Evolutionary conservation across 2,797 vertebrate species (phyloP).

Genomic region (Notolepis coatsorum): DNA sequence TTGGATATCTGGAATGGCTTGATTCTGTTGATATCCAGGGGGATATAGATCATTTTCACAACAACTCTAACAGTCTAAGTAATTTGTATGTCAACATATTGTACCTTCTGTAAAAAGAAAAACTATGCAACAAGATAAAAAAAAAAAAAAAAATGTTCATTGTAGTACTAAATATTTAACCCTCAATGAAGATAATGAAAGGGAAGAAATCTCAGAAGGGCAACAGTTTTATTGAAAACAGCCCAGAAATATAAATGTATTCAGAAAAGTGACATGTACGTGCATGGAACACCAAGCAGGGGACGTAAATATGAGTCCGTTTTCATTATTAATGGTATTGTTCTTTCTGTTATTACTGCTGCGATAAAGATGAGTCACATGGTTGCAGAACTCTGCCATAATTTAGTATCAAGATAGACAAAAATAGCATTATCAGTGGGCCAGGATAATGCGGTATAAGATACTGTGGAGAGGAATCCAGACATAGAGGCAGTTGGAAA

Average conservation of each 20-base stretch:
- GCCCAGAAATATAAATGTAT: constrained; percentile 70
- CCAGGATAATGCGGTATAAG: neutral
- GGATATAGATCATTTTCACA: too few relatives aligned
- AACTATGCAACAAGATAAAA: too few relatives aligned
- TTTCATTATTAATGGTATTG: constrained; percentile 76
- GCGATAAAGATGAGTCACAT: constrained; percentile 51
- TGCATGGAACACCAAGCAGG: constrained; percentile 58
- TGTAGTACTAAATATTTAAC: too few relatives aligned
- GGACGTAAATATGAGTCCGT: constrained; percentile 65
- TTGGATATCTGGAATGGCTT: too few relatives aligned
- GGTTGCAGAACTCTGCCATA: constrained; percentile 50
- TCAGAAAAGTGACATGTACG: constrained; percentile 65
- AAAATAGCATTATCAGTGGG: constrained; percentile 42
- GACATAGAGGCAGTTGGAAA: neutral
- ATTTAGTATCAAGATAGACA: constrained; percentile 43
- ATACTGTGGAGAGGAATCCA: neutral
- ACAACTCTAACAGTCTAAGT: too few relatives aligned
- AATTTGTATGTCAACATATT: too few relatives aligned
- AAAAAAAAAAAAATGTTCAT: too few relatives aligned
- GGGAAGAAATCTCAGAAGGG: too few relatives aligned
- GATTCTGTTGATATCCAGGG: too few relatives aligned
- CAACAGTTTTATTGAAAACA: constrained; percentile 59
- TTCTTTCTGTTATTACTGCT: constrained; percentile 65
- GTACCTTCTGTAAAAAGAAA: too few relatives aligned
- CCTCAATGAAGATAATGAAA: too few relatives aligned